These are phyloP conservation scores for Anhinga anhinga DNA, from an alignment of 2,113 vertebrate genomes.

Conservation along the genomic window DNA sequence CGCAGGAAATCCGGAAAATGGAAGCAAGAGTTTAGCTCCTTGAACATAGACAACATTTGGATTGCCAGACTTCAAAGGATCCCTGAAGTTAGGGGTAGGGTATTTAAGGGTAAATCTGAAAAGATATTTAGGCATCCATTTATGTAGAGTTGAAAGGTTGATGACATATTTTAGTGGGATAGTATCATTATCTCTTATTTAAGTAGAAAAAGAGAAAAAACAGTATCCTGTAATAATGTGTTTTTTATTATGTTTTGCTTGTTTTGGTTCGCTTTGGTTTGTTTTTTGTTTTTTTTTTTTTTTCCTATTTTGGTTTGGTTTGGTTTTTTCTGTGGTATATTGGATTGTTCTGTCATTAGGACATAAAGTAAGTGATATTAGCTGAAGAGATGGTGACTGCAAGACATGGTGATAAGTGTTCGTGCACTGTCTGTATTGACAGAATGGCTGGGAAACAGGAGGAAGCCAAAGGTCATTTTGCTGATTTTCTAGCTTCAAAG, in stretches of 20 bases:
- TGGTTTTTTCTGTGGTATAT: accelerated
- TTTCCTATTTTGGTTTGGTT: background rate
- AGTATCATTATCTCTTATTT: background rate
- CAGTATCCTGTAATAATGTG: too few relatives aligned
- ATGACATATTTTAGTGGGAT: background rate
- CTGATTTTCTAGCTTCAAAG: background rate
- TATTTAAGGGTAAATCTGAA: background rate
- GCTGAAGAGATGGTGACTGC: background rate
- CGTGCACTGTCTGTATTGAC: background rate
- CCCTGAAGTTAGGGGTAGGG: background rate
- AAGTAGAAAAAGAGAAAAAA: background rate
- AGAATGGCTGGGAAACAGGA: background rate
- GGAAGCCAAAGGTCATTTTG: background rate
- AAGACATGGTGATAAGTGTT: background rate
- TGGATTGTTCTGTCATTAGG: background rate
- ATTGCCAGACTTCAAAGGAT: background rate
- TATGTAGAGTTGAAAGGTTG: background rate
- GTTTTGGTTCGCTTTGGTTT: too few relatives aligned
- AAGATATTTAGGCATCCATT: background rate
- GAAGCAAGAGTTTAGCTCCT: background rate
- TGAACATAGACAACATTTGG: background rate
- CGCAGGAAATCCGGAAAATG: background rate
- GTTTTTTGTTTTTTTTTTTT: background rate
- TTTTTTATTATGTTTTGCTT: background rate
- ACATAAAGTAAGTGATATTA: background rate